Evolutionary conservation across 92 coral and sea anemone species (phyloP).

Genomic region (Zoanthus gigantus): DNA sequence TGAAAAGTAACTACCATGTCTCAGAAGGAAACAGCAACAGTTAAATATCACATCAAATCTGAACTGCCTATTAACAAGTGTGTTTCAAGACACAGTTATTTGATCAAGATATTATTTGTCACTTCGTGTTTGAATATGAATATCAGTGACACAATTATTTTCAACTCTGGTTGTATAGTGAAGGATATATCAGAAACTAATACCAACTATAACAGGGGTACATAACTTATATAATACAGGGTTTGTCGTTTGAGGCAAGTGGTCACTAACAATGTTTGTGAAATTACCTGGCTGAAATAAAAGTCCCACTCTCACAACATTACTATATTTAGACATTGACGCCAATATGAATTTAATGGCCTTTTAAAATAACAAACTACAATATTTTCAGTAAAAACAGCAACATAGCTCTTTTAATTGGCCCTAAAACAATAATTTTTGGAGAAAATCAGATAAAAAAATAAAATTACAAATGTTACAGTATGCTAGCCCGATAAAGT

Average conservation of each 20-base stretch:
- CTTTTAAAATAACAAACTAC: neutral
- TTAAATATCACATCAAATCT: neutral
- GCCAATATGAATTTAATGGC: no score
- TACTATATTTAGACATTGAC: no score
- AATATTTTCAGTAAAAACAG: neutral
- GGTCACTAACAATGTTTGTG: neutral
- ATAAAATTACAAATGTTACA: neutral
- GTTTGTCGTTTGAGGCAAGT: neutral
- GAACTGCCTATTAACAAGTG: no score
- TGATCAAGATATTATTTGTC: neutral
- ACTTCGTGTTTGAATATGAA: neutral
- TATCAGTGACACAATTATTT: neutral
- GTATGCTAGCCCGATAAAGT: neutral
- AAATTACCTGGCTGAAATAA: no score
- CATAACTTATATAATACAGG: neutral
- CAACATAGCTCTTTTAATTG: neutral
- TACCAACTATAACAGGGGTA: neutral
- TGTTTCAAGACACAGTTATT: no score
- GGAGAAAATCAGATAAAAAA: slow-evolving; percentile 14
- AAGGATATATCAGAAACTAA: neutral
- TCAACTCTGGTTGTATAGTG: neutral
- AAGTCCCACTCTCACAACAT: no score
- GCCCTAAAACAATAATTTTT: slow-evolving; percentile 1
- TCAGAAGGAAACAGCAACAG: neutral
- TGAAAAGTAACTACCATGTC: slow-evolving; percentile 22